phyloP scores from a whole-genome alignment of 2,797 vertebrate genomes.

The Betta splendens region DNA sequence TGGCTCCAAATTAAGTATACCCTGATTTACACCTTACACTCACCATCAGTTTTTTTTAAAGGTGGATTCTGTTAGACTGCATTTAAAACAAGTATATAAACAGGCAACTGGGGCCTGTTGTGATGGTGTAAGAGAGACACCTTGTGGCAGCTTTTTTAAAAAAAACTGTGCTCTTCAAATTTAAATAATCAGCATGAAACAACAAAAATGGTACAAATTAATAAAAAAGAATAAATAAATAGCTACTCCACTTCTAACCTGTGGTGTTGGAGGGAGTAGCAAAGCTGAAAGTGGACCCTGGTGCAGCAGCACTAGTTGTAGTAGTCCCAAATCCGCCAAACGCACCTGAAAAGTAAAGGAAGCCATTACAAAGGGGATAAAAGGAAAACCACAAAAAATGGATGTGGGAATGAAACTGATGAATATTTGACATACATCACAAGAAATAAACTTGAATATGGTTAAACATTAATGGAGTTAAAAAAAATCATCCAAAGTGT shows the following conservation, averaged over 20 bases:
- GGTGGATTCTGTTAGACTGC: background rate
- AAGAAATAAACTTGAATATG: slow-evolving; percentile 1
- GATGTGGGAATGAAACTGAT: slow-evolving; percentile 12
- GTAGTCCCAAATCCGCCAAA: slow-evolving; percentile 94
- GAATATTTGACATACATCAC: background rate
- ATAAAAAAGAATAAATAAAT: background rate
- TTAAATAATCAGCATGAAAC: background rate
- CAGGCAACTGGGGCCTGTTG: background rate
- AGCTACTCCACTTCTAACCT: slow-evolving; percentile 63
- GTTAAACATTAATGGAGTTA: slow-evolving; percentile 14
- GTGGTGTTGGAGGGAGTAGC: slow-evolving; percentile 87
- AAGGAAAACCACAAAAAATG: background rate
- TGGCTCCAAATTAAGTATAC: too few relatives aligned
- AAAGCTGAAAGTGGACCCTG: slow-evolving; percentile 89
- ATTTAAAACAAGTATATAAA: background rate
- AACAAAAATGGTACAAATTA: background rate
- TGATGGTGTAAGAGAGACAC: slow-evolving; percentile 22
- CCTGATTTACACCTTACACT: background rate
- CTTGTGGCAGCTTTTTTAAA: slow-evolving; percentile 37
- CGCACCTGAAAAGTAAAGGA: slow-evolving; percentile 77
- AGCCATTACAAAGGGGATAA: slow-evolving; percentile 16
- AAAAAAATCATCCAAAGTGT: too few relatives aligned
- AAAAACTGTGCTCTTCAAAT: background rate
- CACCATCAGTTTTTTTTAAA: background rate
- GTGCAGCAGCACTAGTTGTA: slow-evolving; percentile 80